Conservation (phyloP, 2,113 vertebrate species). For the Pyrgilauda ruficollis region DNA sequence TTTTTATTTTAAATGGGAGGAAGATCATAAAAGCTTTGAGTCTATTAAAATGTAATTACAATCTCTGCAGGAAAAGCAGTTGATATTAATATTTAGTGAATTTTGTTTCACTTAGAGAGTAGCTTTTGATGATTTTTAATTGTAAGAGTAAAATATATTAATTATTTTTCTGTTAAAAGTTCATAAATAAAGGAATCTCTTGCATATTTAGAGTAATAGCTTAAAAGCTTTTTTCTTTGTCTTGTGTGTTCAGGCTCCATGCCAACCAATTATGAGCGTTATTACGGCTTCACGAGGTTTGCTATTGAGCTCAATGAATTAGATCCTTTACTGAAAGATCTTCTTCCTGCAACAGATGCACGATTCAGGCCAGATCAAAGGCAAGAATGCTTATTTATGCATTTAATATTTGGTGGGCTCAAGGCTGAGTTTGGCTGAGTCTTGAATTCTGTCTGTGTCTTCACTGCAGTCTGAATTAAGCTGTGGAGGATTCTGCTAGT, state of each 20-base stretch:
- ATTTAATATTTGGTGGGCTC: background rate
- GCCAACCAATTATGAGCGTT: constrained; percentile 95
- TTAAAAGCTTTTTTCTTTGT: constrained; percentile 9
- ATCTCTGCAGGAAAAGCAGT: background rate
- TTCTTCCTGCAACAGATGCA: constrained; percentile 91
- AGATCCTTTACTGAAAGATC: constrained; percentile 91
- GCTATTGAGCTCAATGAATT: constrained; percentile 97
- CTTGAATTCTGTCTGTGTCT: background rate
- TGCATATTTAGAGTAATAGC: background rate
- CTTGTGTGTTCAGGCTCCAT: constrained; percentile 83
- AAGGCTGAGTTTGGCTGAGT: background rate
- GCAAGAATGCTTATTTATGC: constrained; percentile 61
- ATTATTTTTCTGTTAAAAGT: background rate
- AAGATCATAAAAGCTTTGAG: background rate
- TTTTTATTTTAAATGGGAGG: background rate
- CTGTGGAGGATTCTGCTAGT: background rate
- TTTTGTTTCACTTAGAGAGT: background rate
- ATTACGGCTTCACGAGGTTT: constrained; percentile 98
- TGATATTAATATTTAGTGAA: background rate
- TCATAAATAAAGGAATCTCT: background rate
- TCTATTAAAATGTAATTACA: background rate
- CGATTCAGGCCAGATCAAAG: constrained; percentile 97
- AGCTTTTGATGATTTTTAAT: background rate
- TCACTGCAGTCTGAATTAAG: background rate
- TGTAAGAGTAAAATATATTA: background rate